A percentile compares a stretch with the other conserved stretches of the same genome.
These are phyloP conservation scores for Carassius carassius DNA, from an alignment of 2,113 vertebrate species.

Conservation along the genomic window DNA sequence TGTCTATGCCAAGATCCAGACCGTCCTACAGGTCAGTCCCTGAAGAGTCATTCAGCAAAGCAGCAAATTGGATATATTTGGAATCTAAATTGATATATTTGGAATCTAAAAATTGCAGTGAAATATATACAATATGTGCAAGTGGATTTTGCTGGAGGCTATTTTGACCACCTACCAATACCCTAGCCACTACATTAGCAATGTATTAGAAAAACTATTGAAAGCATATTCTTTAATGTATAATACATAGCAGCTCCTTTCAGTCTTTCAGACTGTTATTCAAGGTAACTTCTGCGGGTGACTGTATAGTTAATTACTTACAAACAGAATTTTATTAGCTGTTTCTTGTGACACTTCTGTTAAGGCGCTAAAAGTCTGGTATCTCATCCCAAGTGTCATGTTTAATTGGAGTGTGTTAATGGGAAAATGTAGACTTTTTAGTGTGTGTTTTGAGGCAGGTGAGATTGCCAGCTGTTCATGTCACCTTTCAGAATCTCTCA, in stretches of 20 bases:
- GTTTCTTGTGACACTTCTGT: not conserved
- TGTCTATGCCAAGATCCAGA: slow-evolving; percentile 97
- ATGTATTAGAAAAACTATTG: not conserved
- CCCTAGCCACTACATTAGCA: not conserved
- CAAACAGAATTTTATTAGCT: not conserved
- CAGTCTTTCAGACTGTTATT: not conserved
- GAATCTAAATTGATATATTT: not conserved
- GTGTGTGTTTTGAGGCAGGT: slow-evolving; percentile 60
- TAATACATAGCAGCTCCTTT: not conserved
- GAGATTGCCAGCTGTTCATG: slow-evolving; percentile 67
- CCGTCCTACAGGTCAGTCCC: slow-evolving; percentile 88
- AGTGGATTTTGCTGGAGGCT: not conserved
- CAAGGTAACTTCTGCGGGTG: not conserved
- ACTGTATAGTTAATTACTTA: not conserved
- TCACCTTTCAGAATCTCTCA: slow-evolving; percentile 57
- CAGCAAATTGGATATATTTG: not conserved
- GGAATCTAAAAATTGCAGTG: not conserved
- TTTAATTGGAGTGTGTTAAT: slow-evolving; percentile 67
- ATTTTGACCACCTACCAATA: not conserved
- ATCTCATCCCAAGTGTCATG: slow-evolving; percentile 50
- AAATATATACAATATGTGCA: not conserved
- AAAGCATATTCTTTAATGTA: not conserved
- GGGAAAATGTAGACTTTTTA: slow-evolving; percentile 58
- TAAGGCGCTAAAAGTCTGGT: not conserved
- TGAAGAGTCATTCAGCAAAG: not conserved